phyloP scores from a whole-genome alignment of 2,113 vertebrate species.

The Cynocephalus volans region DNA sequence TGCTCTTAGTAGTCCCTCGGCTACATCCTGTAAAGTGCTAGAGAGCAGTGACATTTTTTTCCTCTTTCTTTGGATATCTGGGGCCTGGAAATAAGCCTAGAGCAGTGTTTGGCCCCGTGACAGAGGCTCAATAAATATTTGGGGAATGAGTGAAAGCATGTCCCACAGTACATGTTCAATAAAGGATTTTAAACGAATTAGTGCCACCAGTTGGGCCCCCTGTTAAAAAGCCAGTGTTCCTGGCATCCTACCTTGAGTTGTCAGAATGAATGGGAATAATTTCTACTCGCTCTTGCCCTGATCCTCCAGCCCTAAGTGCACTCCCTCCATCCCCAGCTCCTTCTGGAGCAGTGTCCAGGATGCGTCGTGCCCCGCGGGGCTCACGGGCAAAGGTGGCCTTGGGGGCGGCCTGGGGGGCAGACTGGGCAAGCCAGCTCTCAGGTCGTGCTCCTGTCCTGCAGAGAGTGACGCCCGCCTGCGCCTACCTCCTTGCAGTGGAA shows the following conservation, averaged over 20 bases:
- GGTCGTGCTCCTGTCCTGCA: no score
- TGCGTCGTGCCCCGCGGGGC: accelerated
- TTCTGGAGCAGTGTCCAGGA: no score
- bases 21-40: no score
- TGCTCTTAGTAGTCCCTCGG: accelerated
- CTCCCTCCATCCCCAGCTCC: background rate
- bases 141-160: background rate
- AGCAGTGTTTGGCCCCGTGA: no score
- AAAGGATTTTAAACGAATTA: background rate
- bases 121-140: no score
- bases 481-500: no score
- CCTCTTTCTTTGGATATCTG: background rate
- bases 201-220: background rate
- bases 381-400: no score
- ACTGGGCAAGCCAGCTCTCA: no score
- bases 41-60: no score
- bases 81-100: accelerated
- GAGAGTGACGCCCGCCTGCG: no score
- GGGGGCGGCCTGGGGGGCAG: no score
- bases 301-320: background rate
- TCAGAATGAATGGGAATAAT: background rate
- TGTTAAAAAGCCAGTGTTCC: no score
- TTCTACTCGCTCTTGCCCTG: background rate
- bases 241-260: background rate
- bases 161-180: background rate